These are phyloP conservation scores for Temnothorax unifasciatus DNA, from an alignment of 2,888 invertebrate genomes.

Conservation along the genomic window DNA sequence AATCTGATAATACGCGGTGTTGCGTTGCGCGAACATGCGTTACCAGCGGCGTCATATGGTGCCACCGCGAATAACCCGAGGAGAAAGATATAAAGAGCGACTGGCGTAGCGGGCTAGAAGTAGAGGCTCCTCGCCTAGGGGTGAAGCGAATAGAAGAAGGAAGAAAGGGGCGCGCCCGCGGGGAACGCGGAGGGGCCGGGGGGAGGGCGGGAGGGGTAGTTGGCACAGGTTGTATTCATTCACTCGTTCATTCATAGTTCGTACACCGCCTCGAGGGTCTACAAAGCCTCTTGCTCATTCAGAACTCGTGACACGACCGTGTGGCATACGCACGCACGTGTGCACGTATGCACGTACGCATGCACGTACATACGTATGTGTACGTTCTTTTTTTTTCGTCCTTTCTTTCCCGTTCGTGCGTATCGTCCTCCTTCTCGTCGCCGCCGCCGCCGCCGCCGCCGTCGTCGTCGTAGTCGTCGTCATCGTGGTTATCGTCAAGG, in stretches of 20 bases:
- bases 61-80: constrained; percentile 29
- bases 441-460: constrained; percentile 40
- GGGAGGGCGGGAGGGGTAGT: constrained; percentile 59
- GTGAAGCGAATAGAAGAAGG: constrained; percentile 60
- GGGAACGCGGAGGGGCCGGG: neutral
- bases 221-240: constrained; percentile 84
- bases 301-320: constrained; percentile 79
- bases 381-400: constrained; percentile 58
- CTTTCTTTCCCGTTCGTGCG: constrained; percentile 71
- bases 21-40: constrained; percentile 41
- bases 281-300: constrained; percentile 80
- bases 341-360: constrained; percentile 46
- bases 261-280: constrained; percentile 75
- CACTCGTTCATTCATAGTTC: constrained; percentile 82
- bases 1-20: constrained; percentile 5
- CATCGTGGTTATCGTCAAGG: constrained; percentile 54
- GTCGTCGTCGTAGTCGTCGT: constrained; percentile 29
- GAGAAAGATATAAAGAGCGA: constrained; percentile 60
- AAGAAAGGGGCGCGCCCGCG: constrained; percentile 57
- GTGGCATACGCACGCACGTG: constrained; percentile 41
- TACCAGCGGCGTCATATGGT: constrained; percentile 45
- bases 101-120: constrained; percentile 29
- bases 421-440: constrained; percentile 47
- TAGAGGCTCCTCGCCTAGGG: constrained; percentile 60
- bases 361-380: constrained; percentile 24